Conservation (phyloP, 2,797 vertebrate genomes). For the Acrossocheilus fasciatus region DNA sequence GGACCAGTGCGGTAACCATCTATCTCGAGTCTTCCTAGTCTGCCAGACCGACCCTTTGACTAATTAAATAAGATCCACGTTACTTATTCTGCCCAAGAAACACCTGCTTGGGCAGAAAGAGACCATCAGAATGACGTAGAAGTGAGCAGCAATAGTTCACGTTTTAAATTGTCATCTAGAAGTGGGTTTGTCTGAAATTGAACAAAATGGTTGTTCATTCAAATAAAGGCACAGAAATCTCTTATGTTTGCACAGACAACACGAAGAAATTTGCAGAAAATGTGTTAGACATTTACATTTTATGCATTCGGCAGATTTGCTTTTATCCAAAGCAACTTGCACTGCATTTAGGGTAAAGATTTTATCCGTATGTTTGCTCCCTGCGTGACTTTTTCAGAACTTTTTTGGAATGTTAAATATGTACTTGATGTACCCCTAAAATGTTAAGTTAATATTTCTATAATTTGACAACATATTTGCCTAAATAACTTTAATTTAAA, state of each 20-base stretch:
- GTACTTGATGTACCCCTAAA: neutral
- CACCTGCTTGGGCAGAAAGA: neutral
- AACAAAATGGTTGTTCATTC: neutral
- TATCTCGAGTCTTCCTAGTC: neutral
- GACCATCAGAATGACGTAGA: neutral
- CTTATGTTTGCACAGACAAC: neutral
- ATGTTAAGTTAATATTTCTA: neutral
- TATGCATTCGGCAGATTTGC: neutral
- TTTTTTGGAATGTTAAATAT: neutral
- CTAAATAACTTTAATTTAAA: neutral
- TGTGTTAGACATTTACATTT: neutral
- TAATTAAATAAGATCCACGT: neutral
- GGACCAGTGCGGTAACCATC: slow-evolving; percentile 85
- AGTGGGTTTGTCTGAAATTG: neutral
- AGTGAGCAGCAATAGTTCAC: neutral
- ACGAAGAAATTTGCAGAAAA: neutral
- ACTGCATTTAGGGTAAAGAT: neutral
- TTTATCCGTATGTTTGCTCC: neutral
- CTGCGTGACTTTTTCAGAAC: too few species aligned
- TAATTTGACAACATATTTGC: neutral
- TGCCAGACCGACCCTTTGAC: neutral
- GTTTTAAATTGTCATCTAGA: neutral
- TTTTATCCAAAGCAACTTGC: neutral
- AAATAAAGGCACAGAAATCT: neutral
- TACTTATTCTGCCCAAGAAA: neutral